Conservation (phyloP, 2,888 invertebrate genomes). For the Phyto melanocephala region DNA sequence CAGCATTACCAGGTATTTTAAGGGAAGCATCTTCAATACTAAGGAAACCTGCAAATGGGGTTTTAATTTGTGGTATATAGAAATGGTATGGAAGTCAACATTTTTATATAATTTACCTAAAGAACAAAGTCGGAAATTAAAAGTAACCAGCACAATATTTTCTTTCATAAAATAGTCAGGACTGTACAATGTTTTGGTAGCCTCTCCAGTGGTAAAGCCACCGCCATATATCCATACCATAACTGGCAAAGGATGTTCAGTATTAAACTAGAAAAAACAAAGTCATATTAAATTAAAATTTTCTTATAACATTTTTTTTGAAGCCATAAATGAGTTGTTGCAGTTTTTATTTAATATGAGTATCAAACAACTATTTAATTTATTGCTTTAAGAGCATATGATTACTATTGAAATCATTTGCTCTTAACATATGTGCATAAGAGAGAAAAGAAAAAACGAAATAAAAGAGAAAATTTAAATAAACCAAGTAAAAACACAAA, state of each 20-base stretch:
- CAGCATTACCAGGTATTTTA: slow-evolving; percentile 80
- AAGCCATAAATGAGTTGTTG: no score
- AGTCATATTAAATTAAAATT: neutral
- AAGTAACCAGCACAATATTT: slow-evolving; percentile 78
- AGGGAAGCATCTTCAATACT: slow-evolving; percentile 78
- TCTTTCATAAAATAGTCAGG: slow-evolving; percentile 79
- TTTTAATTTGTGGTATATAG: no score
- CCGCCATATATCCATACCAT: slow-evolving; percentile 80
- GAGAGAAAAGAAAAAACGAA: no score
- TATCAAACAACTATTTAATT: no score
- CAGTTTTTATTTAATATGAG: no score
- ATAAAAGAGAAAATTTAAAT: no score
- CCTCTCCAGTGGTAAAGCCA: slow-evolving; percentile 78
- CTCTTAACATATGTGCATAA: no score
- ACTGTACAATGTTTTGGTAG: slow-evolving; percentile 72
- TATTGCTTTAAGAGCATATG: no score
- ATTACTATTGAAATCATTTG: no score
- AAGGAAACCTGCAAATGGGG: slow-evolving; percentile 78
- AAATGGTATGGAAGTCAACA: no score
- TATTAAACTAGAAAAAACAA: slow-evolving; percentile 64
- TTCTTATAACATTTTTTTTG: no score
- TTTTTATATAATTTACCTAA: slow-evolving; percentile 70
- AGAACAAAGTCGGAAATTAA: slow-evolving; percentile 80
- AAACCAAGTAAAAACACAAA: no score
- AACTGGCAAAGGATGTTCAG: slow-evolving; percentile 72